These are phyloP conservation scores for Plutella xylostella DNA, from an alignment of 2,888 invertebrate genomes.

Conservation along the genomic window DNA sequence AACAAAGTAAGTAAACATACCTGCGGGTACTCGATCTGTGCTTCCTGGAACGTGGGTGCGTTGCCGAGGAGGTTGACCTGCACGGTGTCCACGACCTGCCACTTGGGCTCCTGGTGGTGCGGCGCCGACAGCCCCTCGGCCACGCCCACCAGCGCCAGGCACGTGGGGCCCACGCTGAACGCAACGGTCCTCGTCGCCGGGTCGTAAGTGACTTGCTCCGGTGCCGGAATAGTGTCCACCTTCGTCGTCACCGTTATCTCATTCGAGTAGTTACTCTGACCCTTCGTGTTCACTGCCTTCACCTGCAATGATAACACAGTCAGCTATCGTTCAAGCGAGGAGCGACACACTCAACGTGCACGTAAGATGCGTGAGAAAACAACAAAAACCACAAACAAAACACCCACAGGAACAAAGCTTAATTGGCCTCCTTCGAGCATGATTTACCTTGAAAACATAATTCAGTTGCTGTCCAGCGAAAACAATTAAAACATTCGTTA, in stretches of 20 bases:
- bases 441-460: conserved; percentile 64
- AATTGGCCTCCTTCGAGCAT: conserved; percentile 13
- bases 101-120: conserved; percentile 25
- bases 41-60: conserved; percentile 77
- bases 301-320: conserved; percentile 73
- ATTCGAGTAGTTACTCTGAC: conserved; percentile 88
- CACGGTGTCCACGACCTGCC: conserved; percentile 78
- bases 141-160: conserved; percentile 77
- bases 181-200: conserved; percentile 80
- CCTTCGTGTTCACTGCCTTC: conserved; percentile 89
- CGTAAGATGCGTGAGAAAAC: conserved; percentile 22
- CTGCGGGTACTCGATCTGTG: conserved; percentile 72
- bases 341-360: conserved; percentile 7
- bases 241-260: conserved; percentile 85
- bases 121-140: conserved; percentile 77
- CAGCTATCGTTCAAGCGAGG: background rate
- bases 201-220: conserved; percentile 85
- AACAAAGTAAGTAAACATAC: no score
- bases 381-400: conserved; percentile 17
- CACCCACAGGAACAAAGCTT: conserved; percentile 15
- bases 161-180: conserved; percentile 85
- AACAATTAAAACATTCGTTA: conserved; percentile 41
- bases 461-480: conserved; percentile 65
- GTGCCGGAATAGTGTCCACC: conserved; percentile 85
- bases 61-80: conserved; percentile 78